A percentile compares a stretch with the other conserved stretches of the same genome.
These are phyloP conservation scores for Corydoras maculifer DNA, from an alignment of 2,113 vertebrate species.

Conservation along the genomic window DNA sequence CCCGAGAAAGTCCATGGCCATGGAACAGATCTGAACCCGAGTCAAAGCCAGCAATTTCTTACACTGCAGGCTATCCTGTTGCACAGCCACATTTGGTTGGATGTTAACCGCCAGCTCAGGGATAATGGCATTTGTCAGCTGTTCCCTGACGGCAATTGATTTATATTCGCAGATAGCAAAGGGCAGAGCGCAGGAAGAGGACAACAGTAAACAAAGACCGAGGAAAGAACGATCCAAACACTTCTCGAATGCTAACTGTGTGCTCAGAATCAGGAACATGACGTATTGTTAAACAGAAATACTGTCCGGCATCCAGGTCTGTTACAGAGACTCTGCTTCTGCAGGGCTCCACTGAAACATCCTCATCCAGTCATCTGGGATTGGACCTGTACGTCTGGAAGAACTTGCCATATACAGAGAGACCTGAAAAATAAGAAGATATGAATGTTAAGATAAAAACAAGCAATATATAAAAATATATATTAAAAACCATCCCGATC, in stretches of 20 bases:
- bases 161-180: conserved; percentile 16
- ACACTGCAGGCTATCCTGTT: conserved; percentile 47
- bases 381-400: conserved; percentile 50
- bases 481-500: too few relatives aligned
- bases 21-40: conserved; percentile 53
- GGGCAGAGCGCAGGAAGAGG: background rate
- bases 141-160: conserved; percentile 19
- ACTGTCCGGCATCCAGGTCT: conserved; percentile 1
- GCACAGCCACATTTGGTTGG: conserved; percentile 37
- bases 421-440: conserved; percentile 50
- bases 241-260: background rate
- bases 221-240: background rate
- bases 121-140: conserved; percentile 21
- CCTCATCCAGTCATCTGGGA: conserved; percentile 58
- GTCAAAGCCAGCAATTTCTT: conserved; percentile 58
- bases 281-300: background rate
- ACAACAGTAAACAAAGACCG: conserved; percentile 14
- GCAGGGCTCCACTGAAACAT: conserved; percentile 1
- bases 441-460: background rate
- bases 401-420: conserved; percentile 55
- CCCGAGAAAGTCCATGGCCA: conserved; percentile 50
- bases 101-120: too few relatives aligned
- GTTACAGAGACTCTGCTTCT: background rate
- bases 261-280: background rate
- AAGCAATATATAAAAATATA: too few relatives aligned